Evolutionary conservation across 2,113 vertebrate genomes (phyloP), one percentile per base, ranked within the genome.

Genomic region (Motacilla alba): DNA sequence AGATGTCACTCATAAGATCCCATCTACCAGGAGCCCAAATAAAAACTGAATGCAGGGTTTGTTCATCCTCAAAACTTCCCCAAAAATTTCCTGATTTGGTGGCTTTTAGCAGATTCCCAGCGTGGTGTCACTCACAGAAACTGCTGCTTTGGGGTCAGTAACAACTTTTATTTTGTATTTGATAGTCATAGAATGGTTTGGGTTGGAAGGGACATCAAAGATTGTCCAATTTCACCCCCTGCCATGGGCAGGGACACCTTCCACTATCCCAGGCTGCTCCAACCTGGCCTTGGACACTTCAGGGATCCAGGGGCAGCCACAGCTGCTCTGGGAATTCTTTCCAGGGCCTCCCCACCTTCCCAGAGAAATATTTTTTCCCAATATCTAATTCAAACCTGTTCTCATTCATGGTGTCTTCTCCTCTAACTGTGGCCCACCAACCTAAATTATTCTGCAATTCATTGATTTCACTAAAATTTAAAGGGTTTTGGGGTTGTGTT

Each of bases 51-150:
- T 35, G 2, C 27, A 19, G 18, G 14, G 6, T 60, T 82, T 90
- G 30, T 35, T 35, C 22, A 50, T 72, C 47, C 56, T 43, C 55
- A 15, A 5, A 15, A 14, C 33, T 83, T 55, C 13, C 43, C 64
- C 35, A 31, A 49, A 69, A 49, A 69, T 81, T 12, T 8, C 30
- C 56, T n/a, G 78, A 21, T 83, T 33, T 76, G 22, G 14, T 73
- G 59, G 27, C 28, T 67, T 81, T 31, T 39, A 10, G 16, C 50
- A 78, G 41, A 22, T 1, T 68, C 35, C 63, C 35, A 52, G 23
- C 0, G 0, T 49, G 81, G 43, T 46, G 53, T 41, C 31, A 9
- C 11, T 44, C 21, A 3, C 62, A 37, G 27, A 3, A 60, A 2
- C 15, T 78, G 39, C 64, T 53, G 46, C 28, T 69, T 6, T 21